Base-by-base conservation (phyloP, 2,888 invertebrate species). In the Flabesymbios commensalis region DNA sequence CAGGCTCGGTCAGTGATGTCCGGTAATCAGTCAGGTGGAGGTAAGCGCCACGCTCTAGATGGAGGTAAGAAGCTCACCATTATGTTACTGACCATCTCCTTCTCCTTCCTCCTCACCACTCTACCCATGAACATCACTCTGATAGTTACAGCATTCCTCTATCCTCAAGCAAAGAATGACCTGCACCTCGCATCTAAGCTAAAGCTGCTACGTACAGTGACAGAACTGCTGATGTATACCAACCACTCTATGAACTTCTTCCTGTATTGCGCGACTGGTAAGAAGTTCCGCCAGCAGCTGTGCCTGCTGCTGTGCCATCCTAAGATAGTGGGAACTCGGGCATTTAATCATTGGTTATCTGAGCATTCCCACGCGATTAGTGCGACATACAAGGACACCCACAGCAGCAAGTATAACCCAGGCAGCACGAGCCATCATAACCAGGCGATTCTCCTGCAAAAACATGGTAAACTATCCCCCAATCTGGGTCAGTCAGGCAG, bases 191-290 rank as follows among this genome's bases (percentile, higher is more conserved):
- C 54, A 29, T 43, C 64, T n/a, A 61, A 59, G 22, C 57, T 59
- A 22, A 52, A 22, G 14, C 47, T 68, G 43, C 53, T 54, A 3
- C 56, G 63, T 24, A 66, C 64, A 39, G 36, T 68, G 14, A 62
- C 63, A 0, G 64, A 66, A 42, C 57, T 68, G 19, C 57, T 68
- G 17, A 68, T 68, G 68, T 68, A 64, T 45, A 39, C 57, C 10
- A 68, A 68, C 51, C 65, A 68, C 43, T 52, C 59, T 33, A 66
- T 64, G 32, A 68, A 68, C 53, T 68, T 68, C 54, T 68, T 57
- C 57, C 61, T 68, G 19, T 68, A 68, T 57, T 66, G 66, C 45
- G 62, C 65, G 39, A 64, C 65, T 2, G 68, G 68, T 22, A 55
- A 63, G 52, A 66, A 66, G 48, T 68, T 68, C 54, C 55, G 68